Conservation (phyloP, 2,888 invertebrate genomes). For the Drosophila helvetica region DNA sequence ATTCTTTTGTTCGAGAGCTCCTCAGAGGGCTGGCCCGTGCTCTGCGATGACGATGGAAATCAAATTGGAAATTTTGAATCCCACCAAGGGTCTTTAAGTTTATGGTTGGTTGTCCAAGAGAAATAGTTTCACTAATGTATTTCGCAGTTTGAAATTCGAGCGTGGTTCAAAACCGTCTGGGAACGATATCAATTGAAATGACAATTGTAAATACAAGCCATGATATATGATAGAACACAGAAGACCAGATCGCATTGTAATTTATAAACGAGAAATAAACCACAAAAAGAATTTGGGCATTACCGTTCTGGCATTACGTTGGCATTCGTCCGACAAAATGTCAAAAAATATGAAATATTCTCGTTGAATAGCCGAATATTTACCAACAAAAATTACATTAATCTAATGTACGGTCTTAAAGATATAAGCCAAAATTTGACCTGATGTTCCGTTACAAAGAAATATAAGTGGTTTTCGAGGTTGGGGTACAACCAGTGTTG, state of each 20-base stretch:
- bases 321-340: too few species aligned
- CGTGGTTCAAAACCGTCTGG: too few species aligned
- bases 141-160: constrained; percentile 22
- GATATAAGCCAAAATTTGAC: too few species aligned
- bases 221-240: background rate
- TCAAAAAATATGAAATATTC: too few species aligned
- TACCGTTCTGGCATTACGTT: too few species aligned
- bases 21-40: constrained; percentile 32
- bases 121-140: constrained; percentile 60
- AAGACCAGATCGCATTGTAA: background rate
- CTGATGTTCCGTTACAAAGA: too few species aligned
- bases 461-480: too few species aligned
- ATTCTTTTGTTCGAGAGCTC: constrained; percentile 54
- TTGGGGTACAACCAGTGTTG: too few species aligned
- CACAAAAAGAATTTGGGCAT: background rate
- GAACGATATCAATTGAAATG: too few species aligned
- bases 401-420: too few species aligned
- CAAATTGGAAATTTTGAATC: constrained; percentile 62
- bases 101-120: constrained; percentile 38
- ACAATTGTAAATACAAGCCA: background rate
- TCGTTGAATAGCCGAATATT: too few species aligned
- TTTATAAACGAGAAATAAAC: background rate
- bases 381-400: too few species aligned
- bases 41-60: constrained; percentile 48
- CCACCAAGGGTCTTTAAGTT: constrained; percentile 40